These are phyloP conservation scores for Pachycephala philippinensis DNA, from an alignment of 2,113 vertebrate species.

Conservation along the genomic window DNA sequence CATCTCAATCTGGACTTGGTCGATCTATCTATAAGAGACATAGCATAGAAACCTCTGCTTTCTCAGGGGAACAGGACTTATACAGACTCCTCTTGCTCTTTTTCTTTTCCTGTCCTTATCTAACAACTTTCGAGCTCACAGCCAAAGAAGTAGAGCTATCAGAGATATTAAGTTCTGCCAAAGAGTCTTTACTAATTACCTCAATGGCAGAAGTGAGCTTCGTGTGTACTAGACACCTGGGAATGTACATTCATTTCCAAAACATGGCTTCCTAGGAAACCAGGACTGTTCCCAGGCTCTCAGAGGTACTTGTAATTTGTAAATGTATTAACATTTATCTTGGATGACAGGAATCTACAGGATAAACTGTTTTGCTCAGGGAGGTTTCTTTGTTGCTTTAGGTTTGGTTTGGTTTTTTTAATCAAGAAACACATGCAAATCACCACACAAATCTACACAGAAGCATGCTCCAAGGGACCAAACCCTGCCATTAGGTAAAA, in stretches of 20 bases:
- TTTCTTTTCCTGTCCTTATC: neutral
- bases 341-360: neutral
- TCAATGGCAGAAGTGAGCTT: neutral
- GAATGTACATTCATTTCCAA: neutral
- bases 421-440: neutral
- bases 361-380: neutral
- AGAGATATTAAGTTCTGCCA: neutral
- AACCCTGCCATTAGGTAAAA: neutral
- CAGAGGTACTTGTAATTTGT: neutral
- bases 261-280: neutral
- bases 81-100: neutral
- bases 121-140: rapidly evolving
- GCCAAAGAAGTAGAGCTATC: neutral
- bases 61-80: neutral
- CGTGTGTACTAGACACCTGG: rapidly evolving
- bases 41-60: neutral
- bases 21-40: neutral
- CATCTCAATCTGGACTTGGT: neutral
- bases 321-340: neutral
- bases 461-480: neutral
- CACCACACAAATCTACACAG: neutral
- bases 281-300: neutral
- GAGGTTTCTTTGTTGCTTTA: neutral
- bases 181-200: neutral
- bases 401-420: too few species aligned